Percentiles rank a stretch among this genome's conserved stretches.
These are phyloP conservation scores for Alexandromys fortis DNA, from an alignment of 2,113 vertebrate species.

Conservation along the genomic window DNA sequence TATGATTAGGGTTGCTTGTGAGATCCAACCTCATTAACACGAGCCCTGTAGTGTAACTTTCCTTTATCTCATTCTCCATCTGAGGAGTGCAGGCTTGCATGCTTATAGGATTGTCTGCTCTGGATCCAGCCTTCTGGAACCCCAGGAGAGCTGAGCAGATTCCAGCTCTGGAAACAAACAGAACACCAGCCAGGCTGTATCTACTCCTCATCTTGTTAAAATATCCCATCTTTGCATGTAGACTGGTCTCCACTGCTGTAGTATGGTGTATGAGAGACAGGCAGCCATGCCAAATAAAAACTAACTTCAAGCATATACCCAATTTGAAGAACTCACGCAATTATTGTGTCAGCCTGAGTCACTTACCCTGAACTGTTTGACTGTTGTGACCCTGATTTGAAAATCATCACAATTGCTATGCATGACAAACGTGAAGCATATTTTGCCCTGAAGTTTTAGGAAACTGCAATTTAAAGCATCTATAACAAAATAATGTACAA, in stretches of 20 bases:
- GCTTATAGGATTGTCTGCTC: neutral
- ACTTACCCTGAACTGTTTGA: constrained; percentile 57
- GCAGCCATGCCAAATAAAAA: constrained; percentile 30
- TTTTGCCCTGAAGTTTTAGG: constrained; percentile 74
- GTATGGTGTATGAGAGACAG: neutral
- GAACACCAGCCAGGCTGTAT: neutral
- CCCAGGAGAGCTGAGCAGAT: neutral
- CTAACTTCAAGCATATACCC: constrained; percentile 55
- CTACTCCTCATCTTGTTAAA: neutral
- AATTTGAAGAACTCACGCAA: constrained; percentile 49
- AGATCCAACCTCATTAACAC: neutral
- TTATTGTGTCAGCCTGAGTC: constrained; percentile 11
- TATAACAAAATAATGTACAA: constrained; percentile 52
- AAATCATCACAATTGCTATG: neutral
- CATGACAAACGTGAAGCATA: constrained; percentile 57
- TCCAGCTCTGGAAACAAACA: neutral
- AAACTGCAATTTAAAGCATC: constrained; percentile 64
- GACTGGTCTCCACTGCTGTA: neutral
- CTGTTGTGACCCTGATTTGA: constrained; percentile 71
- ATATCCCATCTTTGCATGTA: neutral
- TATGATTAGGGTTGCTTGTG: neutral
- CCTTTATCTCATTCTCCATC: neutral
- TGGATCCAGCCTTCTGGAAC: neutral
- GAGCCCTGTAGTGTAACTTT: neutral
- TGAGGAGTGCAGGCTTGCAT: neutral